Evolutionary conservation across 2,113 vertebrate genomes (phyloP).

Genomic region (Boleophthalmus pectinirostris): DNA sequence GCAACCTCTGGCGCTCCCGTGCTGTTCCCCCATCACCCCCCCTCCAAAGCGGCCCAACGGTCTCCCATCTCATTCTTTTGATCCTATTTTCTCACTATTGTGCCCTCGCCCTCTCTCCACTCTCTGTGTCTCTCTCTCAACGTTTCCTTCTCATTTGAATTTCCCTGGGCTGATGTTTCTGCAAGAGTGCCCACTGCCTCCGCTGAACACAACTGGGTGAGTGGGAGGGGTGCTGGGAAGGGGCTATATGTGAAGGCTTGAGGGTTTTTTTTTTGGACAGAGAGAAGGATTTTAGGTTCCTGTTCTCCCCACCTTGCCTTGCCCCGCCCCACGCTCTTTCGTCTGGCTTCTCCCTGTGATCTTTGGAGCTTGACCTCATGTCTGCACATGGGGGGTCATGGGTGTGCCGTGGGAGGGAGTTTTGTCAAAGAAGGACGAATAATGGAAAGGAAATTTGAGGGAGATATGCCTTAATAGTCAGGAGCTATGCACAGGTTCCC

Average conservation of each 20-base stretch:
- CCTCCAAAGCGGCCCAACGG: slow-evolving; percentile 45
- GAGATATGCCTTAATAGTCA: slow-evolving; percentile 51
- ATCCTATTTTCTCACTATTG: slow-evolving; percentile 69
- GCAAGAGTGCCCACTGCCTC: slow-evolving; percentile 89
- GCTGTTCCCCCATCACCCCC: slow-evolving; percentile 24
- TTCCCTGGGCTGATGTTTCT: slow-evolving; percentile 95
- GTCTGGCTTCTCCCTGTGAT: slow-evolving; percentile 77
- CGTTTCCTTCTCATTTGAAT: slow-evolving; percentile 85
- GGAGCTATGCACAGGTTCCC: slow-evolving; percentile 42
- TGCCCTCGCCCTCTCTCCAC: slow-evolving; percentile 38
- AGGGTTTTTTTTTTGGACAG: slow-evolving; percentile 56
- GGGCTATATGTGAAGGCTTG: slow-evolving; percentile 67
- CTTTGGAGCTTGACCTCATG: slow-evolving; percentile 80
- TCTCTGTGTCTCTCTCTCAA: slow-evolving; percentile 57
- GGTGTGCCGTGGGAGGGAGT: slow-evolving; percentile 61
- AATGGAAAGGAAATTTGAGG: slow-evolving; percentile 58
- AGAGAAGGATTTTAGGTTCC: slow-evolving; percentile 66
- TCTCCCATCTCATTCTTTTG: slow-evolving; percentile 70
- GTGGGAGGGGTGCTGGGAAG: slow-evolving; percentile 62
- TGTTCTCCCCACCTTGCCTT: slow-evolving; percentile 31
- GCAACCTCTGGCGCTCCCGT: slow-evolving; percentile 71
- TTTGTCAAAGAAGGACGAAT: slow-evolving; percentile 38
- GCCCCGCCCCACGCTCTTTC: slow-evolving; percentile 39
- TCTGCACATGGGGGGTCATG: slow-evolving; percentile 75
- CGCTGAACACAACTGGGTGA: slow-evolving; percentile 66